Evolutionary conservation across 2,113 vertebrate species (phyloP), one percentile per base, ranked within the genome.

Genomic region (Leptobrachium leishanense): DNA sequence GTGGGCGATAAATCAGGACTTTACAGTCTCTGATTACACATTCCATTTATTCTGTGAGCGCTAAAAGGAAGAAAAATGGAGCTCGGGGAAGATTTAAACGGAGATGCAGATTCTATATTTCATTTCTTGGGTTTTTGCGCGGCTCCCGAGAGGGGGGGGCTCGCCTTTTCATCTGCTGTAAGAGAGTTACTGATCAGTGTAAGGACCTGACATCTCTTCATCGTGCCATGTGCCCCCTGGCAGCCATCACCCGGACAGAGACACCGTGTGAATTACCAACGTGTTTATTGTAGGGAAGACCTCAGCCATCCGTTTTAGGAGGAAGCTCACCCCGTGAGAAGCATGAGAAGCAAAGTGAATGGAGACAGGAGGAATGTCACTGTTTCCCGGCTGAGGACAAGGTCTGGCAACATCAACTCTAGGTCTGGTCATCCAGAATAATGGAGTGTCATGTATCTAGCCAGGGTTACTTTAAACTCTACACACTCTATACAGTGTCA

Each of bases 1-100:
- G 69, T 65, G 77, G 69, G 43, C 59, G 72, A 79, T 79, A 79
- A 79, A 79, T 79, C 77, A 72, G 69, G 50, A 79, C 69, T 79
- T 79, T 79, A 72, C 77, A 66, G 69, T 79, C 77, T 72, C 77
- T 79, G 77, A 79, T 79, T 79, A 79, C 77, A 72, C 77, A 79
- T 79, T 72, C 69, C 69, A 79, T 72, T 79, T 72, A 79, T 79
- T 79, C 77, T 72, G 69, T 54, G 55, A 79, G 69, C 39, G 63
- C 71, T 73, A 68, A 74, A 80, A 68, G 64, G 43, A 80, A 80
- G 77, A 74, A 67, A 79, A 74, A 80, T 74, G 41, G 50, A 80
- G 50, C 77, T 77, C 10, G 43, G 63, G 71, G 71, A 73, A 74
- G 77, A 73, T 74, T 80, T 80, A 67, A 67, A 74, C 46, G 75